Base-by-base conservation (phyloP, 2,113 vertebrate genomes). In the Gasterosteus aculeatus region DNA sequence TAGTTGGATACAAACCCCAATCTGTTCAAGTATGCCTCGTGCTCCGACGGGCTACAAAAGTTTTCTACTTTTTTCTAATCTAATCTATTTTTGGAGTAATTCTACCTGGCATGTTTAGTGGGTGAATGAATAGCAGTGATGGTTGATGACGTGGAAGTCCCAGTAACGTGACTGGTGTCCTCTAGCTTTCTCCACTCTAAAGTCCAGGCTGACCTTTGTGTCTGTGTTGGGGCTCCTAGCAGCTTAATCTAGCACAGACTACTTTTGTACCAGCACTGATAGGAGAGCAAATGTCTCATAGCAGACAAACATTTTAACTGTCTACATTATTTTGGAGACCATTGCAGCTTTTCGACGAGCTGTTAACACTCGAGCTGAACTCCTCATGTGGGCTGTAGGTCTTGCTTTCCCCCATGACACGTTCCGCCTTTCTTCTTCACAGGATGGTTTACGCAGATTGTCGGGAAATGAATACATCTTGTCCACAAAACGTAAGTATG, bases 401-500 rank as follows among this genome's bases (percentile, higher is more conserved):
- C 49, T 72, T 51, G 4, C 14, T 44, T n/a, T 59, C 65, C 59
- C 4, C 61, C 9, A 29, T 67, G 62, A 84, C 69, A 44, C 12
- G 60, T 38, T 42, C 15, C 65, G 65, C 69, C 44, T 54, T 62
- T 63, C 31, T 72, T 59, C 2, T 69, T 66, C 61, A 87, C 92
- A 99, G 98, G 97, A 98, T 81, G 97, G 97, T 57, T 93, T 98
- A 72, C 95, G 97, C 89, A 96, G 96, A 93, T 88, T 97, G 80
- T 97, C 97, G 49, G 97, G 97, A 89, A 98, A 97, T 0, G 97
- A 99, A 77, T 96, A 97, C 91, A 94, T 96, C 86, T 89, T 98
- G 69, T 89, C 97, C 78, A 90, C 96, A 76, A 98, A 98, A 93
- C 95, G 98, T 99, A 93, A 96, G 97, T 95, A 70, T 57, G 64